Percentiles rank a stretch among this genome's conserved stretches.
These are phyloP conservation scores for Oceanodroma leucorhoa DNA, from an alignment of 2,797 vertebrate species.

Conservation along the genomic window DNA sequence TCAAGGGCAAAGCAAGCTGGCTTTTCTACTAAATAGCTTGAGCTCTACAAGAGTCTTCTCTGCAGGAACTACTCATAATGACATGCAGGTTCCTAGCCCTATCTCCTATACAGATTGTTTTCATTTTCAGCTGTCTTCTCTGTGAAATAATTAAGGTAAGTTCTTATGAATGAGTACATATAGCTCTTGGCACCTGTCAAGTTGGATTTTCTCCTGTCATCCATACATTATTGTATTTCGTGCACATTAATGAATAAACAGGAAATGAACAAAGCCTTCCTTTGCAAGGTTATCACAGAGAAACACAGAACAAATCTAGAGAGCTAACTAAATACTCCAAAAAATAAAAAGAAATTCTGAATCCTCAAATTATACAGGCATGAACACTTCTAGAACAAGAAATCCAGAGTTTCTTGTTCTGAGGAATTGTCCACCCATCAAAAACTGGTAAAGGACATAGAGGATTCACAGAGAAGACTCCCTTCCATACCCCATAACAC, in stretches of 20 bases:
- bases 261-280: not conserved
- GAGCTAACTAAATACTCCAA: not conserved
- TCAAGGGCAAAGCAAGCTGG: not conserved
- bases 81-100: not conserved
- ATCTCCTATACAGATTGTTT: not conserved
- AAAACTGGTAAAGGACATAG: not conserved
- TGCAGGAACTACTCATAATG: not conserved
- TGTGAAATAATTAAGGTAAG: not conserved
- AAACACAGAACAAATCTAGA: not conserved
- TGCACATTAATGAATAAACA: not conserved
- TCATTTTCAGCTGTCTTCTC: not conserved
- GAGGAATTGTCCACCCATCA: not conserved
- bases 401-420: not conserved
- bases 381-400: not conserved
- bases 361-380: not conserved
- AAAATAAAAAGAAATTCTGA: not conserved
- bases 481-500: constrained; percentile 18
- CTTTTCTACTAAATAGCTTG: not conserved
- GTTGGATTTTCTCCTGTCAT: not conserved
- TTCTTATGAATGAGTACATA: not conserved
- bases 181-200: not conserved
- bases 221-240: not conserved
- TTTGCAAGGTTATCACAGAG: not conserved
- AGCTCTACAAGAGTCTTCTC: not conserved
- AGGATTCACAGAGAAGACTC: constrained; percentile 28